phyloP scores from a whole-genome alignment of 1,140 invertebrate genomes.

The Drosophila melanica region DNA sequence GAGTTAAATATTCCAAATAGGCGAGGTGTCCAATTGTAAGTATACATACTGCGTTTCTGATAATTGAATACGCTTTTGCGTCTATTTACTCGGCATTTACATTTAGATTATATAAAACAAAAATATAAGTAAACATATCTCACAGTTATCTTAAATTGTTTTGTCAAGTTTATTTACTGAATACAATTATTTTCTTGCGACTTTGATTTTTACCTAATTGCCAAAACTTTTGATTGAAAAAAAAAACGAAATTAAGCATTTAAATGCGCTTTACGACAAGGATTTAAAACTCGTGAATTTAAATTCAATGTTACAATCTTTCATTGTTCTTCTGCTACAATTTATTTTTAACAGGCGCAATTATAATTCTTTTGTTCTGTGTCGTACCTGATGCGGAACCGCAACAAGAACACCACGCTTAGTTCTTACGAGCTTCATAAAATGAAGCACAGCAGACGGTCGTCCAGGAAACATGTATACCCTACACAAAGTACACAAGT shows the following conservation, averaged over 20 bases:
- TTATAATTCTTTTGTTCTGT: slow-evolving; percentile 48
- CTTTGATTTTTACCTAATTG: too few species aligned
- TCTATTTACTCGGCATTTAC: too few species aligned
- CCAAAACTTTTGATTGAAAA: too few species aligned
- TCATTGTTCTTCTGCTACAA: not conserved
- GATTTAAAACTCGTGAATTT: not conserved
- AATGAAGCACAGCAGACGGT: slow-evolving; percentile 34
- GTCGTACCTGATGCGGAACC: slow-evolving; percentile 15
- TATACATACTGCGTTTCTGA: slow-evolving; percentile 3
- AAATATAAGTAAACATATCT: too few species aligned
- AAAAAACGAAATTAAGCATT: too few species aligned
- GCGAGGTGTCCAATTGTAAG: slow-evolving; percentile 28
- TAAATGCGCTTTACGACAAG: too few species aligned
- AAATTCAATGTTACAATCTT: slow-evolving; percentile 21
- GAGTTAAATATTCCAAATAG: slow-evolving; percentile 43
- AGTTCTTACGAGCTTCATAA: slow-evolving; percentile 49
- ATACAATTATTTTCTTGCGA: too few species aligned
- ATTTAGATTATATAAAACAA: too few species aligned
- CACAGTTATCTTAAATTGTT: too few species aligned
- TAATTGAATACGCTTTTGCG: slow-evolving; percentile 4
- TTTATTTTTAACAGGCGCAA: slow-evolving; percentile 17
- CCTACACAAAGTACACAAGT: not conserved
- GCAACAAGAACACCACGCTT: slow-evolving; percentile 43
- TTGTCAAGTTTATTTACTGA: too few species aligned
- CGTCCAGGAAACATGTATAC: slow-evolving; percentile 6